phyloP scores from a whole-genome alignment of 2,797 vertebrate species.

The Cetoscarus ocellatus region DNA sequence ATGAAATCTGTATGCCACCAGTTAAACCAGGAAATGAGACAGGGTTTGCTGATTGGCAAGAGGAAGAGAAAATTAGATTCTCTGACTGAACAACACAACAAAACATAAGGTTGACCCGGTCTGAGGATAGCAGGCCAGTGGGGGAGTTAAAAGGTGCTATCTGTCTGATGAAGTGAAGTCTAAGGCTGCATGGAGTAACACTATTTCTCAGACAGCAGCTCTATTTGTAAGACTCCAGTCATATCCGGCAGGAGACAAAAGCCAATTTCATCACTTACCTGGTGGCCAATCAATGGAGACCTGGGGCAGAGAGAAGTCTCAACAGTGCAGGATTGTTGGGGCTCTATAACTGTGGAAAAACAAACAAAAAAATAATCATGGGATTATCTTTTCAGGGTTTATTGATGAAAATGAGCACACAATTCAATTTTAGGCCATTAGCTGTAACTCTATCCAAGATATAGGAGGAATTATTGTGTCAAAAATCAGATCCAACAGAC shows the following conservation, averaged over 20 bases:
- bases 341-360: constrained; percentile 35
- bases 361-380: constrained; percentile 30
- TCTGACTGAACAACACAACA: constrained; percentile 61
- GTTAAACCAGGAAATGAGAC: constrained; percentile 78
- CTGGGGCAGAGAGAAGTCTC: constrained; percentile 49
- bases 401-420: constrained; percentile 9
- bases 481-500: constrained; percentile 41
- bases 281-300: constrained; percentile 73
- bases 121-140: constrained; percentile 39
- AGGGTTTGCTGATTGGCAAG: constrained; percentile 65
- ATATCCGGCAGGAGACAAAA: constrained; percentile 72
- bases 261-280: constrained; percentile 74
- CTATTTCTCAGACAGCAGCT: constrained; percentile 51
- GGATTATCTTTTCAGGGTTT: constrained; percentile 24
- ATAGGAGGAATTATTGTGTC: constrained; percentile 32
- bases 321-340: constrained; percentile 6
- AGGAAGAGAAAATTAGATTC: constrained; percentile 65
- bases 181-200: constrained; percentile 39
- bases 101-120: constrained; percentile 43
- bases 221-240: constrained; percentile 59
- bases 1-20: constrained; percentile 64
- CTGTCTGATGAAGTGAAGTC: constrained; percentile 56
- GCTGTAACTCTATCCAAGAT: constrained; percentile 31
- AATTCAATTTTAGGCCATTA: constrained; percentile 24
- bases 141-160: constrained; percentile 51